These are phyloP conservation scores for Procambarus virginalis DNA, from an alignment of 1,140 invertebrate species.

Conservation along the genomic window DNA sequence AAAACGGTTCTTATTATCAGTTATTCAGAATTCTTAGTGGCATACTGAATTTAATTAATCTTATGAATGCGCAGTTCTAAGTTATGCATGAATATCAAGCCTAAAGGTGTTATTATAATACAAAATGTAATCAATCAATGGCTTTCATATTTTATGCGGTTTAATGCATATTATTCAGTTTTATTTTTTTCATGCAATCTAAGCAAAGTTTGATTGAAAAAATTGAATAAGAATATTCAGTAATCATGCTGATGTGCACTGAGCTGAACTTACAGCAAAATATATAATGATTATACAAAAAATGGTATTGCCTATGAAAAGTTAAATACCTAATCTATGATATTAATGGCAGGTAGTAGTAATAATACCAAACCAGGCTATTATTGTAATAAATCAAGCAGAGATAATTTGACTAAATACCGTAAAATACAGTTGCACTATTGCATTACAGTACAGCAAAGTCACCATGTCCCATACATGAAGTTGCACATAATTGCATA, in stretches of 20 bases:
- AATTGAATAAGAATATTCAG: slow-evolving; percentile 19
- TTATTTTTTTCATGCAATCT: not conserved
- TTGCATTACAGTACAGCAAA: slow-evolving; percentile 13
- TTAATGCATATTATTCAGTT: not conserved
- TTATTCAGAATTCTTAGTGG: not conserved
- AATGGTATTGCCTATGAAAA: not conserved
- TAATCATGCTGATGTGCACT: slow-evolving; percentile 15
- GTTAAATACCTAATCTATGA: not conserved
- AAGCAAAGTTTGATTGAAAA: not conserved
- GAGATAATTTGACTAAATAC: slow-evolving; percentile 22
- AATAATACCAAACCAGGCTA: not conserved
- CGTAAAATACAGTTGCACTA: slow-evolving; percentile 10
- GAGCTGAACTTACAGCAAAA: slow-evolving; percentile 18
- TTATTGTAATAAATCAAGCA: slow-evolving; percentile 9
- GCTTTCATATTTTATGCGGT: not conserved
- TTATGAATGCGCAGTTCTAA: not conserved
- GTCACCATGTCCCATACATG: slow-evolving; percentile 19
- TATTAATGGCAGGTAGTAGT: slow-evolving; percentile 5
- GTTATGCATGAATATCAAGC: not conserved
- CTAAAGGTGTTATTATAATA: not conserved
- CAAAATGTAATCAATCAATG: not conserved
- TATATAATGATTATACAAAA: slow-evolving; percentile 1
- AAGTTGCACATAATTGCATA: not conserved
- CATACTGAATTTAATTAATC: not conserved
- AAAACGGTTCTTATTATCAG: not conserved